Evolutionary conservation across 2,888 invertebrate genomes (phyloP), one percentile per base, ranked within the genome.

Genomic region (Acleris sparsana): DNA sequence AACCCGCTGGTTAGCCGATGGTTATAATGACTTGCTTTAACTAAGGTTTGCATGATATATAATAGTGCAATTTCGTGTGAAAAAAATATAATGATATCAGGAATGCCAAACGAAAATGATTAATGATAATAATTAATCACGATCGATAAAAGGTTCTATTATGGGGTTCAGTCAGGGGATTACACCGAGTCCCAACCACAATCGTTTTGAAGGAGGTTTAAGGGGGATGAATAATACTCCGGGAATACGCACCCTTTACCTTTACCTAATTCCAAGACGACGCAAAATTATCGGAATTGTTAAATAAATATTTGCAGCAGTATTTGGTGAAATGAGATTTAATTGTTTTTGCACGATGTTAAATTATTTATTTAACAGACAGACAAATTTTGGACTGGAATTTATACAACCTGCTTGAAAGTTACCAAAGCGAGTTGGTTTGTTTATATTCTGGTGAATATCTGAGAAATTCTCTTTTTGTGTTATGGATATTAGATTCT

Each of bases 191-290:
- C 33, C 53, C 53, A 16, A 6, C 53, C 53, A 39, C 53, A 53
- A 53, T 53, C 53, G 53, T 18, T 53, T 18, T 53, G 53, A 5
- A 46, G 46, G 53, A 20, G 39, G 20, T 53, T 18, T 53, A 33
- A 16, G 17, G 17, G 53, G 39, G 39, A 18, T 53, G 39, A 53
- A 25, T 53, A 25, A 53, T 11, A 29, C 33, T 2, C 39, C 18
- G 53, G 33, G 53, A 16, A 52, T 18, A 13, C 53, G 33, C 20
- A 6, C 39, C 33, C 13, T 33, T 29, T 18, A 39, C 39, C 39
- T 46, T 46, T 17, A 17, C 46, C 6, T 9, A 46, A 46, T 46
- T 46, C 46, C n/a, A 17, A 17, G 46, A 46, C 46, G 46, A 46
- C 46, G 17, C 16, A 9, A 46, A 46, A 46, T 46, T 46, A 46